phyloP scores from a whole-genome alignment of 2,797 vertebrate genomes.

The Cygnus olor region DNA sequence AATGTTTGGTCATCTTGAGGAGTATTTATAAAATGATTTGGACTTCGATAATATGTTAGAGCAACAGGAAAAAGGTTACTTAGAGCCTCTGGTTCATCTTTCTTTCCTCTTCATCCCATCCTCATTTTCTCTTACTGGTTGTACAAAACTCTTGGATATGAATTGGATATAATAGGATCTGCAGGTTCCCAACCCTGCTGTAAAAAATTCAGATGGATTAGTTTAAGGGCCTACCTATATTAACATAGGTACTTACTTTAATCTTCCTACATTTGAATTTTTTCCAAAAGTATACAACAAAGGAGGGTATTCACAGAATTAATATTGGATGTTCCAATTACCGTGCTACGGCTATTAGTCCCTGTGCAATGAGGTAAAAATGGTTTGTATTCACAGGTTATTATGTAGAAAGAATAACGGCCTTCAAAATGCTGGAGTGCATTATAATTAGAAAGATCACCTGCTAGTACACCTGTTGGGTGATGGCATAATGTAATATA shows the following conservation, averaged over 20 bases:
- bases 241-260: conserved; percentile 42
- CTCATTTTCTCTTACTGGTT: background rate
- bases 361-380: conserved; percentile 47
- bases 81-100: background rate
- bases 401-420: conserved; percentile 54
- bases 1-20: background rate
- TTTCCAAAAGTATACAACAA: conserved; percentile 10
- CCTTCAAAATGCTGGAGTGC: conserved; percentile 35
- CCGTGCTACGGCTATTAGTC: conserved; percentile 44
- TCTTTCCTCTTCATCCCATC: background rate
- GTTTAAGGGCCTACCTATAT: conserved; percentile 5
- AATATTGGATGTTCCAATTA: conserved; percentile 50
- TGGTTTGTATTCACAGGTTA: conserved; percentile 48
- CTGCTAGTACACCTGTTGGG: conserved; percentile 74
- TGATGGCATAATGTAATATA: conserved; percentile 66
- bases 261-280: conserved; percentile 33
- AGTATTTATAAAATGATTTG: background rate
- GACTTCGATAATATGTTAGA: background rate
- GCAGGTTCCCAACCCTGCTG: background rate
- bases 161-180: background rate
- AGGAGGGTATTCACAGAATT: conserved; percentile 50
- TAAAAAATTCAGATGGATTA: conserved; percentile 19
- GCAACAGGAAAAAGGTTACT: background rate
- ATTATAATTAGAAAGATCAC: conserved; percentile 72
- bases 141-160: background rate